Percentiles rank a stretch among this genome's conserved stretches.
Evolutionary conservation across 2,113 vertebrate genomes (phyloP).

Genomic region (Chloropsis hardwickii): DNA sequence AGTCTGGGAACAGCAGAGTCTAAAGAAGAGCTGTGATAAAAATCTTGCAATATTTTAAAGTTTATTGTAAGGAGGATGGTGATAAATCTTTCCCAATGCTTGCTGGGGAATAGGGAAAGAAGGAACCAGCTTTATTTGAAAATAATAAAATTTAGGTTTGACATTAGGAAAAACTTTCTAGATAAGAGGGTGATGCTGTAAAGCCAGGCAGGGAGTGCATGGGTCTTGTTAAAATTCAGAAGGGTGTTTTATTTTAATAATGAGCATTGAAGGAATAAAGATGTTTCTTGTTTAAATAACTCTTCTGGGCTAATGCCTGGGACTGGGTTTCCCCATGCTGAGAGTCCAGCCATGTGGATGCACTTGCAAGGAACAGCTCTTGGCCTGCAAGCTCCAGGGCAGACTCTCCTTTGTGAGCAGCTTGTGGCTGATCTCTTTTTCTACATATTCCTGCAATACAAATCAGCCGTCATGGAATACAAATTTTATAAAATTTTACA

Average conservation of each 20-base stretch:
- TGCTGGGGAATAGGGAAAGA: neutral
- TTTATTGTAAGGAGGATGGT: slow-evolving; percentile 18
- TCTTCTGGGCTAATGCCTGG: neutral
- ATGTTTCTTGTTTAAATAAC: neutral
- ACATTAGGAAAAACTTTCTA: neutral
- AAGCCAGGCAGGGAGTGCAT: neutral
- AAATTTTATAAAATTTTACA: neutral
- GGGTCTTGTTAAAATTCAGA: neutral
- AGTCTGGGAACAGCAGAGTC: slow-evolving; percentile 38
- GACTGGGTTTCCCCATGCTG: neutral
- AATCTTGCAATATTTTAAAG: slow-evolving; percentile 33
- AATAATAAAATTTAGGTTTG: slow-evolving; percentile 1
- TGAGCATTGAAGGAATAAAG: neutral
- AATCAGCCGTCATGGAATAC: neutral
- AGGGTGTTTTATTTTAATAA: neutral
- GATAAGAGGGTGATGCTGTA: neutral
- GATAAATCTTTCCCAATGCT: neutral
- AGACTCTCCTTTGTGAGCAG: neutral
- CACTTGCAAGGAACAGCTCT: neutral
- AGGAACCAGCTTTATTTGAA: neutral
- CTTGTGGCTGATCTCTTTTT: neutral
- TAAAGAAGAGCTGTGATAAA: slow-evolving; percentile 32
- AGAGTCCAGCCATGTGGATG: neutral
- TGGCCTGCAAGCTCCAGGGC: neutral
- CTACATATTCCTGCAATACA: neutral